Evolutionary conservation across 2,797 vertebrate genomes (phyloP), one percentile per base, ranked within the genome.

Genomic region (Gephyroberyx darwinii): DNA sequence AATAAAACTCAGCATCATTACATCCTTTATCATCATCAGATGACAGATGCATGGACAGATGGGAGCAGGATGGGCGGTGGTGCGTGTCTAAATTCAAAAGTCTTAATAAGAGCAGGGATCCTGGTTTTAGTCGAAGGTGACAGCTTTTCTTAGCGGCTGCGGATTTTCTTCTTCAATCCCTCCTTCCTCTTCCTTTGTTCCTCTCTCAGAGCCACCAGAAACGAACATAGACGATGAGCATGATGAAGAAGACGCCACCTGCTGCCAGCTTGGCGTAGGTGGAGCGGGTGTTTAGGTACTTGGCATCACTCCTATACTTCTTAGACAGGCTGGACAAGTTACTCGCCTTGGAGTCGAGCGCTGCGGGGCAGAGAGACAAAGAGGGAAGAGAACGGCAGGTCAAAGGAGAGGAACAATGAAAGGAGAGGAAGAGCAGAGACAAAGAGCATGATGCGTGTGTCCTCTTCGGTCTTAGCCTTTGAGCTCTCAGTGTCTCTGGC

Each of bases 221-320:
- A 65, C 97, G 95, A 52, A 99, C 94, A 12, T 98, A 99, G 78
- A 99, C 96, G 31, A 99, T 99, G 84, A 99, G 85, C 98, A 99
- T 99, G 92, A 99, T 95, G 91, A 98, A 96, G 89, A 99, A 99
- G 61, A 99, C 97, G 8, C 96, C 98, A 0, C 97, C 95, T 0
- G 97, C 98, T 0, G 96, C 97, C 75, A 99, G 95, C 85, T 99
- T 99, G 92, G 98, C 98, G 0, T 99, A 99, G 5, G 97, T 99
- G 92, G 98, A 99, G 71, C 97, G 96, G 90, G 98, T 99, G 88
- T 99, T 99, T 92, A 99, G 95, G 79, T 99, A 99, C 86, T 99
- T 99, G 1, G 97, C 98, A 0, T 99, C 97, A 64, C 96, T 97
- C 75, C 97, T 93, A 93, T 99, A 99, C 88, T 99, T 99, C 93